Base-by-base conservation (phyloP, 2,888 invertebrate species). In the Tachystola acroxantha region DNA sequence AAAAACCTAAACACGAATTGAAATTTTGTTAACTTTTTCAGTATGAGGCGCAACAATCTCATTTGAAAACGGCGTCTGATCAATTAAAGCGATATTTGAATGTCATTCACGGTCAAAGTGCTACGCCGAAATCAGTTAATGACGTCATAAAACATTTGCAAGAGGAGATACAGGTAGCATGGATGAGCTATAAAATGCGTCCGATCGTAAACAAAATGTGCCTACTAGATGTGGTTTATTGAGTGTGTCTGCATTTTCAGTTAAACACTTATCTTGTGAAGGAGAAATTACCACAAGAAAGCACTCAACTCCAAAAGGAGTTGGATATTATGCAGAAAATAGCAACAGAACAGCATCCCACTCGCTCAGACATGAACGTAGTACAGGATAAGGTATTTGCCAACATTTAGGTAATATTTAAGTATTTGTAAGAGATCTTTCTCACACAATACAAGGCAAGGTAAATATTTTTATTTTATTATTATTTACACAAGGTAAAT, bases 241-340 rank as follows among this genome's bases (percentile, higher is more conserved):
- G 3, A 16, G 16, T 16, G 3, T 16, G 22, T 10, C 29, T 34
- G 11, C 3, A 16, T 19, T 31, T 55, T 25, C 9, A 87, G 75
- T 89, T 93, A 25, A 93, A 93, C 62, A 88, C 85, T 40, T 94
- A 93, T 70, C 87, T 96, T 42, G 91, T 91, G 0, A 92, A 92
- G 45, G 94, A 95, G 58, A 94, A 95, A 63, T 68, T 96, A 35
- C 94, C 94, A 0, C 90, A 91, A 52, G 96, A 96, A 69, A 82
- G 92, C 29, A 72, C 84, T 1, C 72, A 78, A 7, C 78, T 91
- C 34, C 90, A 91, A 59, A 90, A 91, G 52, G 91, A 92, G 53
- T 84, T 94, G 24, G 88, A 89, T 42, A 91, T 94, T 42, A 84
- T 95, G 64, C 91, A 91, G 58, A 88, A 84, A 45, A 91, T 94